Evolutionary conservation across 2,888 invertebrate species (phyloP), one percentile per base, ranked within the genome.

Genomic region (Plebejus argus): DNA sequence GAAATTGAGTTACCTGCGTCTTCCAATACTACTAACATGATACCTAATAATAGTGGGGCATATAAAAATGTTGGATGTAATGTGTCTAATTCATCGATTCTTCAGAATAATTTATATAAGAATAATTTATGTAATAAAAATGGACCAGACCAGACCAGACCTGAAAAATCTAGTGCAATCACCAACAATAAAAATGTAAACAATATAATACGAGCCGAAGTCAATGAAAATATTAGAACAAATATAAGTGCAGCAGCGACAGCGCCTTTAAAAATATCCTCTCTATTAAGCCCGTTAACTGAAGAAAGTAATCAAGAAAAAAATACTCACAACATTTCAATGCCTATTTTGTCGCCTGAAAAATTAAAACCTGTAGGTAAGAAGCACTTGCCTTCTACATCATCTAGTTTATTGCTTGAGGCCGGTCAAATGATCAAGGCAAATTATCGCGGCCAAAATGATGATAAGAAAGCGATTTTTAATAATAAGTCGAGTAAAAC

Each of bases 181-280:
- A 66, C 12, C 18, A 66, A 66, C 23, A 6, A 66, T 15, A 28
- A 18, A 66, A 33, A 28, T 20, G 28, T 66, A 6, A 66, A 66
- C 28, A 28, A 66, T 66, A 33, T 23, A 20, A 23, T 28, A 28
- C 28, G 23, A 33, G 23, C 15, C 15, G 49, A 49, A 71, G 28
- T n/a, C 7, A 70, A 78, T 35, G 77, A 66, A 79, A 76, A 23
- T 78, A 33, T 79, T 66, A 81, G 78, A 80, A 84, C 80, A 70
- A 82, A 79, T 78, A 79, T 82, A 70, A 84, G 89, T 18, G 28
- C 28, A 66, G 28, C 28, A 33, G 66, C 28, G 23, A 7, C 66
- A 0, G 7, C 85, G 4, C 92, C 93, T 8, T 82, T 92, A 80
- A 91, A 86, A 85, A 90, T 93, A 84, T 93, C 93, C 12, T 89